These are phyloP conservation scores for Datnioides undecimradiatus DNA, from an alignment of 2,113 vertebrate genomes.

Conservation along the genomic window DNA sequence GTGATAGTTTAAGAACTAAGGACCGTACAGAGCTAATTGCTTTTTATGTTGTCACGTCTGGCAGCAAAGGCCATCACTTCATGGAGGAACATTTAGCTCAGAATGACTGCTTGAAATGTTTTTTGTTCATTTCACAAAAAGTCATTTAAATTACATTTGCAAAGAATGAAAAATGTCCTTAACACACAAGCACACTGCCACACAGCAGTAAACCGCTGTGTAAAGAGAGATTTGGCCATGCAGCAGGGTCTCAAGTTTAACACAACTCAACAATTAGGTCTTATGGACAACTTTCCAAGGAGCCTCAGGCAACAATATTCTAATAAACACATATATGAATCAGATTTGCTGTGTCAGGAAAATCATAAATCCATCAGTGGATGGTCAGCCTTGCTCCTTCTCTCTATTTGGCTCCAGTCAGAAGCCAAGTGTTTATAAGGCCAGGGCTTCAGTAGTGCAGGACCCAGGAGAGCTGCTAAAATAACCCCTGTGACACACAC, in stretches of 20 bases:
- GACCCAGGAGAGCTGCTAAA: conserved; percentile 21
- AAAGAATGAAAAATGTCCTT: background rate
- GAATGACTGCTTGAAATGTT: background rate
- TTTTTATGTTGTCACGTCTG: background rate
- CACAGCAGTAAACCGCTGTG: background rate
- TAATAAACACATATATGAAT: conserved; percentile 46
- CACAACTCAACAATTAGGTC: conserved; percentile 14
- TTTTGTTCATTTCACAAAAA: background rate
- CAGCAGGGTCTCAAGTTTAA: conserved; percentile 6
- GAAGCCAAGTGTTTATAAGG: conserved; percentile 56
- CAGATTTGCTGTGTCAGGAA: conserved; percentile 33
- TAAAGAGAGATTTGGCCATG: conserved; percentile 17
- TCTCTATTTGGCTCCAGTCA: conserved; percentile 23
- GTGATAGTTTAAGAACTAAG: background rate
- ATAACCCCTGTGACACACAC: background rate
- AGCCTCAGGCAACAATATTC: conserved; percentile 24
- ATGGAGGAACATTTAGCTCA: background rate
- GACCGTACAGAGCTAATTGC: background rate
- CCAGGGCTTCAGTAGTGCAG: background rate
- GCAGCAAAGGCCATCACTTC: background rate
- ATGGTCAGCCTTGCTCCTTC: background rate
- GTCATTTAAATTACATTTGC: background rate
- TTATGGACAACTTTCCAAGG: conserved; percentile 16
- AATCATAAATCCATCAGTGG: conserved; percentile 50
- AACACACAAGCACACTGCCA: background rate